These are phyloP conservation scores for Pristiophorus japonicus DNA, from an alignment of 2,113 vertebrate genomes.

Conservation along the genomic window DNA sequence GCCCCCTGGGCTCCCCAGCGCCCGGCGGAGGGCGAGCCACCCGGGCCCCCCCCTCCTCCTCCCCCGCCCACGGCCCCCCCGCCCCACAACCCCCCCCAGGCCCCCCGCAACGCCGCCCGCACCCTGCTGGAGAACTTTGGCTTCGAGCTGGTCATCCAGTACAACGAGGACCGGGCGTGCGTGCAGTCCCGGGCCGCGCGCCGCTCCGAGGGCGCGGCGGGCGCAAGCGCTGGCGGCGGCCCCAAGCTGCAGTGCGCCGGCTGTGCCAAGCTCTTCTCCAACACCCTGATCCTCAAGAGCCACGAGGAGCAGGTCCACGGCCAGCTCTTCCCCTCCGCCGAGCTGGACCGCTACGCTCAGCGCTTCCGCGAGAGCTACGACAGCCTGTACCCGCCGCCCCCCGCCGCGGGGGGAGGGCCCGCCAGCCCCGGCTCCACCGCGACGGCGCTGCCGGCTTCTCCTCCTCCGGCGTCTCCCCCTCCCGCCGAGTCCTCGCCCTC, in stretches of 20 bases:
- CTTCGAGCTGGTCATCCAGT: slow-evolving; percentile 59
- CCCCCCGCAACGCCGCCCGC: slow-evolving; percentile 50
- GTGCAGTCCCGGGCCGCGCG: slow-evolving; percentile 26
- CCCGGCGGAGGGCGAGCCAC: background rate
- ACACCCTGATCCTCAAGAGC: slow-evolving; percentile 59
- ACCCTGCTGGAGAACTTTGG: slow-evolving; percentile 57
- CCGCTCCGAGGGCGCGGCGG: slow-evolving; percentile 40
- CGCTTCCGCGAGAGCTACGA: slow-evolving; percentile 59
- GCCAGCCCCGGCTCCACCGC: background rate
- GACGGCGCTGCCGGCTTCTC: background rate
- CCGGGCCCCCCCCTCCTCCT: background rate
- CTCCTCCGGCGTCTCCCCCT: too few species aligned
- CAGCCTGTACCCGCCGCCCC: slow-evolving; percentile 50
- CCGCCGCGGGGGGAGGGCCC: too few species aligned
- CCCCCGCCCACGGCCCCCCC: background rate
- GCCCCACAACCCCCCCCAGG: slow-evolving; percentile 44
- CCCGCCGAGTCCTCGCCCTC: slow-evolving; percentile 36
- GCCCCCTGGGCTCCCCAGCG: background rate
- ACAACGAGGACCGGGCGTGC: slow-evolving; percentile 55
- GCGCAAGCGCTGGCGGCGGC: slow-evolving; percentile 44
- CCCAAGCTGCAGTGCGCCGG: slow-evolving; percentile 51
- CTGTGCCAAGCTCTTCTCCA: slow-evolving; percentile 59
- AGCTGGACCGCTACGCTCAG: slow-evolving; percentile 52
- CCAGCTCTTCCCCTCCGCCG: slow-evolving; percentile 57
- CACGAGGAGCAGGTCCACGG: slow-evolving; percentile 58